Base-by-base conservation (phyloP, 2,888 invertebrate species). In the Pantelozetes paolii region DNA sequence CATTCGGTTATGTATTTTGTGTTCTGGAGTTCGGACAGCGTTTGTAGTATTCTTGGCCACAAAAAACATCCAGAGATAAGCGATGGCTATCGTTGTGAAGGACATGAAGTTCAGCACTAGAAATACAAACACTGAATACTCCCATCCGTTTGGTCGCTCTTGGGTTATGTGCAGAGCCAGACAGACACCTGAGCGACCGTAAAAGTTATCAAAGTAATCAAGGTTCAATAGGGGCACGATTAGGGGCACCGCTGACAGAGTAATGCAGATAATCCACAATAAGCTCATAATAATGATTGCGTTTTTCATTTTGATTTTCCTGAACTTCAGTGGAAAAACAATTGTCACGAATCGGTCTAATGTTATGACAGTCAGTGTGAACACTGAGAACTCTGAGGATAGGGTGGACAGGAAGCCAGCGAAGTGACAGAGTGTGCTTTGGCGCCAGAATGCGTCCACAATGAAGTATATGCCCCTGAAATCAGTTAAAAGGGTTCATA, bases 51-150 rank as follows among this genome's bases (percentile, higher is more conserved):
- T 80, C 74, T 82, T 81, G 28, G 84, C 85, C 18, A 83, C 83
- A 28, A 83, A 79, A 76, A 84, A 85, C 84, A 85, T 84, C 81
- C 84, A 83, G 71, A 83, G 77, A 78, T 85, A 85, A 40, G 84
- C 83, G 71, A 83, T 78, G 23, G 83, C 83, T 73, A 85, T 84
- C 62, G 83, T 80, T 42, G 82, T 77, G 78, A 85, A 83, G 20
- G 84, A 84, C 1, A 82, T 76, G 71, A 84, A 80, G 79, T 85
- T 85, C 48, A 85, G 77, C 26, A 83, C 84, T 20, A 85, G 79
- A 78, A 85, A 85, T n/a, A 85, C 82, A 76, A 83, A 84, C 26
- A 85, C 84, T 0, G 85, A 84, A 79, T 84, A 85, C 78, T 85
- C 83, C 85, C 85, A 85, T 13, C 85, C 85, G 71, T 80, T 82